Base-by-base conservation (phyloP, 2,113 vertebrate genomes). In the Pachyramphus minor region DNA sequence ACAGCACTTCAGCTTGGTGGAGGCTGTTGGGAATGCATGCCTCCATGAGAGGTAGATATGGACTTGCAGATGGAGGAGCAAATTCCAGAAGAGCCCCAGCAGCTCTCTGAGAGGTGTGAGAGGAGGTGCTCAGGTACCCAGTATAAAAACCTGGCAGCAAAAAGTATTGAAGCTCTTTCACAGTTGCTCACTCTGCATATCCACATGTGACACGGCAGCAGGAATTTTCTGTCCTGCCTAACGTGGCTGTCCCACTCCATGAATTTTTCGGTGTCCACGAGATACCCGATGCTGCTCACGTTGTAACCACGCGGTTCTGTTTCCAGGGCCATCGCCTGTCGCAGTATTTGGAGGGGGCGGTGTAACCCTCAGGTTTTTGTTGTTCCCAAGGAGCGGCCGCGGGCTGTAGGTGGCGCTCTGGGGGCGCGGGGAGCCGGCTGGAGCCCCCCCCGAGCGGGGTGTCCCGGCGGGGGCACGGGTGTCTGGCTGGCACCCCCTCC, bases 351-450 rank as follows among this genome's bases (percentile, higher is more conserved):
- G n/a, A 53, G 18, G 8, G 37, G n/a, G 8, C 1, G 18, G 15
- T 4, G n/a, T 9, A 22, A 39, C 19, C 8, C 33, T 12, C 6
- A 0, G 0, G 39, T 1, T 11, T 5, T 1, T 1, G 11, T 2
- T 2, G 59, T 3, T n/a, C 27, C 44, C 12, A 27, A 3, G 21
- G 9, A 42, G 33, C 3, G 3, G 11, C 39, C 18, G 55, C 1
- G 23, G 59, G 8, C 90, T 50, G 85, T 85, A 85, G 94, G 71
- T 12, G 88, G 69, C 73, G 62, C 87, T 63, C 53, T 5, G 82
- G 12, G 84, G 47, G 17, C 14, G 14, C 2, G 6, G 41, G 66
- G 21, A 42, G 41, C 14, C 14, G 12, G 17, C n/a, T 1, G 67
- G 16, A 35, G 5, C 30, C 45, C 24, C 4, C 11, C 8, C 25